phyloP scores from a whole-genome alignment of 2,888 invertebrate species.

The Pogonocherus hispidulus region DNA sequence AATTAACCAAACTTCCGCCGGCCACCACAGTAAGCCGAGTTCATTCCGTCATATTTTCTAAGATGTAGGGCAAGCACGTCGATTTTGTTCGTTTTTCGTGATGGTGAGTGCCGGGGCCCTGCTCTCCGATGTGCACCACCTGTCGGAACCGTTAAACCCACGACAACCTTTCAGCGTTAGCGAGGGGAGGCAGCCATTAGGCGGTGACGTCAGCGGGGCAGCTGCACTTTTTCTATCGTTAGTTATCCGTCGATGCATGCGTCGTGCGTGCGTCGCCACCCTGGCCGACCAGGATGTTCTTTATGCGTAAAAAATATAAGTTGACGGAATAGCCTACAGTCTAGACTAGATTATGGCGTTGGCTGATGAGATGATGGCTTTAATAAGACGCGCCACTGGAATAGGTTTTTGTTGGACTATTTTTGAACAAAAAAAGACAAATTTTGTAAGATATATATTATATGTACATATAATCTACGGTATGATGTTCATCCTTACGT shows the following conservation, averaged over 20 bases:
- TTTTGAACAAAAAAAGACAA: too few species aligned
- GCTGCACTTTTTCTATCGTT: constrained; percentile 43
- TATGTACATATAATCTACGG: too few species aligned
- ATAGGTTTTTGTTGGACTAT: too few species aligned
- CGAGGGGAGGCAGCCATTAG: constrained; percentile 13
- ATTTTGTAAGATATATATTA: too few species aligned
- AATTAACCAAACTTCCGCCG: too few species aligned
- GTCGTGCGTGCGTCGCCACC: background rate
- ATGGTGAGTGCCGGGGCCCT: background rate
- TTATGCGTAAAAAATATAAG: background rate
- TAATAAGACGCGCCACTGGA: too few species aligned
- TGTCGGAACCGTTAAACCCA: constrained; percentile 20
- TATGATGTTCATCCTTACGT: too few species aligned
- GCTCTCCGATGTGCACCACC: constrained; percentile 9
- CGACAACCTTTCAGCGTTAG: background rate
- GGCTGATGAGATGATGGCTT: too few species aligned
- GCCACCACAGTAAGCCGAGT: background rate
- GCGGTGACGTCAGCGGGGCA: constrained; percentile 46
- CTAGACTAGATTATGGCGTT: too few species aligned
- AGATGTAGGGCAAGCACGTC: constrained; percentile 15
- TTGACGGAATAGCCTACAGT: too few species aligned
- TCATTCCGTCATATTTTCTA: constrained; percentile 8
- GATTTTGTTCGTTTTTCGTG: constrained; percentile 4
- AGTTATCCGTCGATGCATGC: constrained; percentile 27
- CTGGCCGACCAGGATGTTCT: background rate